phyloP scores from a whole-genome alignment of 2,797 vertebrate species.

The Pagetopsis macropterus region DNA sequence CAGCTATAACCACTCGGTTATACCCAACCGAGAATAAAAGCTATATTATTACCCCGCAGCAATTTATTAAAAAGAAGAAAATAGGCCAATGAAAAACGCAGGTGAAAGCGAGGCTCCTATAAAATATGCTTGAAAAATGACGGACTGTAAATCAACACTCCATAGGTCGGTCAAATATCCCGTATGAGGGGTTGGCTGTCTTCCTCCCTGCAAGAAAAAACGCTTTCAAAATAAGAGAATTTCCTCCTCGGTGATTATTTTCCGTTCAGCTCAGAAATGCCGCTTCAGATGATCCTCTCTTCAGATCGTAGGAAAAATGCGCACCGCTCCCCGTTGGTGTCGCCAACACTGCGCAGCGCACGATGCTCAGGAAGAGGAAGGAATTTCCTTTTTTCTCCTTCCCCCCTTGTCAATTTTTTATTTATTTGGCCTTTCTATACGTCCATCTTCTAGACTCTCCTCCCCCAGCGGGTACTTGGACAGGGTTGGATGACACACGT shows the following conservation, averaged over 20 bases:
- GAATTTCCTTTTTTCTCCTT: constrained; percentile 50
- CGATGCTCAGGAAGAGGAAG: constrained; percentile 44
- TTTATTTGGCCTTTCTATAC: constrained; percentile 55
- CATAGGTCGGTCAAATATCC: constrained; percentile 54
- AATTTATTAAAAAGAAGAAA: constrained; percentile 23
- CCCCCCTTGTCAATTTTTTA: constrained; percentile 47
- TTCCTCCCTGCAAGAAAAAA: constrained; percentile 29
- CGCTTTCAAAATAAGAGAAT: constrained; percentile 39
- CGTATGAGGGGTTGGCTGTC: constrained; percentile 40
- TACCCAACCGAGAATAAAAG: constrained; percentile 54
- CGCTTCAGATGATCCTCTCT: constrained; percentile 33
- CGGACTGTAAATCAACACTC: constrained; percentile 53
- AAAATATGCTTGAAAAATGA: constrained; percentile 16
- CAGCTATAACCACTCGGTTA: constrained; percentile 80
- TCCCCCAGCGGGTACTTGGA: constrained; percentile 54
- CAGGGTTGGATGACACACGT: constrained; percentile 80
- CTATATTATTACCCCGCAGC: constrained; percentile 42
- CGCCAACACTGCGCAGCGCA: constrained; percentile 57
- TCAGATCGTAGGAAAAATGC: constrained; percentile 49
- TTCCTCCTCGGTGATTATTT: constrained; percentile 29
- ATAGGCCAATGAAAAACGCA: constrained; percentile 25
- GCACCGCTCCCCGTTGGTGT: constrained; percentile 64
- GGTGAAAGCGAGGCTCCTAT: constrained; percentile 11
- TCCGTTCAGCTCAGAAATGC: constrained; percentile 25
- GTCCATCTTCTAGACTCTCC: constrained; percentile 50